Evolutionary conservation across 2,888 invertebrate species (phyloP).

Genomic region (Andrena praecox): DNA sequence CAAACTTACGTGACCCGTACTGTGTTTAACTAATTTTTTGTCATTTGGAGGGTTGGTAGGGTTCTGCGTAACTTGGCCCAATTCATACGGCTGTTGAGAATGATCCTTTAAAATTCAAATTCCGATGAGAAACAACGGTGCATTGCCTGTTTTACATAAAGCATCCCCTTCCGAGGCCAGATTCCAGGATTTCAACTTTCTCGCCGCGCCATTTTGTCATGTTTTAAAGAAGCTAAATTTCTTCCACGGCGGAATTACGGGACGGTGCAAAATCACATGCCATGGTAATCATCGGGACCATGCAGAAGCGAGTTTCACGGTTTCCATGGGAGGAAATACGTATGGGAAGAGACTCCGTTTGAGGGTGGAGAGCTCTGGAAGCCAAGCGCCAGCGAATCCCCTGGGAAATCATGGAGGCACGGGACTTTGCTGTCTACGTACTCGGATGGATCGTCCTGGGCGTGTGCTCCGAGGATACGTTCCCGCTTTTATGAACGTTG

Average conservation of each 20-base stretch:
- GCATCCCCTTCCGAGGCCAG: background rate
- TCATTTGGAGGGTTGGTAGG: too few relatives aligned
- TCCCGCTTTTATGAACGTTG: slow-evolving; percentile 61
- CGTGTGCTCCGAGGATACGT: slow-evolving; percentile 68
- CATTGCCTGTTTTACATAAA: background rate
- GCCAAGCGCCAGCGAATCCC: slow-evolving; percentile 73
- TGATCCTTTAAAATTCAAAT: background rate
- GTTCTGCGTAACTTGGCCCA: too few relatives aligned
- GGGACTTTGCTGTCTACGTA: slow-evolving; percentile 69
- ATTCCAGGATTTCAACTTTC: background rate
- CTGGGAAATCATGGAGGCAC: slow-evolving; percentile 82
- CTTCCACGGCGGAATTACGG: slow-evolving; percentile 37
- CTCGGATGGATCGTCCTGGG: slow-evolving; percentile 54
- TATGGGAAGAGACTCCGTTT: slow-evolving; percentile 60
- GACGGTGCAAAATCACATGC: slow-evolving; percentile 49
- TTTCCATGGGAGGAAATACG: slow-evolving; percentile 50
- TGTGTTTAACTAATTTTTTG: too few relatives aligned
- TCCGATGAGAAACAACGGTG: background rate
- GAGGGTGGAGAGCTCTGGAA: slow-evolving; percentile 64
- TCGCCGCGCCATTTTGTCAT: background rate
- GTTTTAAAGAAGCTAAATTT: slow-evolving; percentile 19
- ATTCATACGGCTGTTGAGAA: background rate
- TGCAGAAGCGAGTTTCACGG: slow-evolving; percentile 49
- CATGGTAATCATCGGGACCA: slow-evolving; percentile 55
- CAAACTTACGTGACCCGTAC: too few relatives aligned